Percentiles rank a stretch among this genome's conserved stretches.
Evolutionary conservation across 2,113 vertebrate species (phyloP).

Genomic region (Anhinga anhinga): DNA sequence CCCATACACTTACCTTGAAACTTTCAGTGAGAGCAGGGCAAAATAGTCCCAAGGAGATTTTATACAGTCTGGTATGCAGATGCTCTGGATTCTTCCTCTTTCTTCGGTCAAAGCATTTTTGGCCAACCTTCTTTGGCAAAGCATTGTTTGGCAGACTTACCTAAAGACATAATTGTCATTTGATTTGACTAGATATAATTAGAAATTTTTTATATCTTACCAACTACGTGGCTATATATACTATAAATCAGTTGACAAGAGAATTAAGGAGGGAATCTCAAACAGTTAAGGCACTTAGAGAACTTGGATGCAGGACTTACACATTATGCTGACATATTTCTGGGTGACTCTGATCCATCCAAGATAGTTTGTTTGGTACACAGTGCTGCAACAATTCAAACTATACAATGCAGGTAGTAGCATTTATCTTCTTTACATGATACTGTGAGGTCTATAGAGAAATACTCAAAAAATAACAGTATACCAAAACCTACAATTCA

Average conservation of each 20-base stretch:
- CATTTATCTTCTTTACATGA: background rate
- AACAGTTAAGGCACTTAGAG: slow-evolving; percentile 20
- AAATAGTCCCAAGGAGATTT: slow-evolving; percentile 46
- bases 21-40: slow-evolving; percentile 64
- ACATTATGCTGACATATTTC: background rate
- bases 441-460: background rate
- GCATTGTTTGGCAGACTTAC: slow-evolving; percentile 61
- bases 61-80: slow-evolving; percentile 66
- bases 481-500: background rate
- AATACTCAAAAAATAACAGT: background rate
- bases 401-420: background rate
- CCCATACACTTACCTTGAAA: slow-evolving; percentile 68
- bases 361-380: background rate
- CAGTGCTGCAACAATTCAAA: background rate
- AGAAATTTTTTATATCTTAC: slow-evolving; percentile 74
- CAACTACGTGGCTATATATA: slow-evolving; percentile 67
- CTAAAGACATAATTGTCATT: slow-evolving; percentile 68
- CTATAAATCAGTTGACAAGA: slow-evolving; percentile 78
- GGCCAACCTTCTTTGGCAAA: slow-evolving; percentile 63
- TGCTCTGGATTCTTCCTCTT: slow-evolving; percentile 62
- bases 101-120: slow-evolving; percentile 74
- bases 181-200: slow-evolving; percentile 76
- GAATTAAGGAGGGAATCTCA: slow-evolving; percentile 52
- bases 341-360: background rate
- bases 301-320: background rate